Conservation (phyloP, 2,797 vertebrate genomes). For the Hybognathus amarus region DNA sequence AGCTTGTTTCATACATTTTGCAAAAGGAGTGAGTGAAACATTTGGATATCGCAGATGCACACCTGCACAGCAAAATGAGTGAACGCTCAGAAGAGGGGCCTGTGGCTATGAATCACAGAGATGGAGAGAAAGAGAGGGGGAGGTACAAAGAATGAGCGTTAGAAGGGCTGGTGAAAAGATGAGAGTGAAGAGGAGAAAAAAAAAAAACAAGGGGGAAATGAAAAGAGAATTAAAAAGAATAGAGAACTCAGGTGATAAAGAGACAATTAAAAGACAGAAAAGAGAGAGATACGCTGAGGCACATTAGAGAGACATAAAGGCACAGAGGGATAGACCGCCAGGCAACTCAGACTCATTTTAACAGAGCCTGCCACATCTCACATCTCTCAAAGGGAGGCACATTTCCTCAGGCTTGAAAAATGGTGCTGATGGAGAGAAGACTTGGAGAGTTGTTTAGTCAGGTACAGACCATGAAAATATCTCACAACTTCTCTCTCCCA, state of each 20-base stretch:
- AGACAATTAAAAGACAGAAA: constrained; percentile 37
- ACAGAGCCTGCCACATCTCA: constrained; percentile 36
- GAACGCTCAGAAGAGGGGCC: constrained; percentile 36
- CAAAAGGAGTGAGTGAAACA: constrained; percentile 40
- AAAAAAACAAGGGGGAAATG: constrained; percentile 7
- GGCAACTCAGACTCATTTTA: constrained; percentile 35
- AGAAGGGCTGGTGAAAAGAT: constrained; percentile 20
- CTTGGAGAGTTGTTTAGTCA: constrained; percentile 34
- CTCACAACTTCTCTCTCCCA: constrained; percentile 1
- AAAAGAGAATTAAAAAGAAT: constrained; percentile 31
- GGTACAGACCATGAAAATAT: constrained; percentile 2
- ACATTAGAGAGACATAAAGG: constrained; percentile 35
- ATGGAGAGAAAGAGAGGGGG: constrained; percentile 36
- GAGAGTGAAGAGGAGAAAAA: background rate
- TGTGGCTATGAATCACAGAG: constrained; percentile 46
- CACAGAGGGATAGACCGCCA: constrained; percentile 2
- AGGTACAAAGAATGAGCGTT: background rate
- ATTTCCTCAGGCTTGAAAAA: constrained; percentile 41
- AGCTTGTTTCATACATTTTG: constrained; percentile 30
- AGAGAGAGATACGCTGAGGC: constrained; percentile 27
- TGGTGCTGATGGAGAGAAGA: constrained; percentile 40
- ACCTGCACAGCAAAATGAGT: constrained; percentile 45
- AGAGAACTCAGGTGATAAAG: constrained; percentile 8
- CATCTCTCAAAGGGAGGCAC: constrained; percentile 37
- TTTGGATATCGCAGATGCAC: constrained; percentile 54